Conservation (phyloP, 1,140 invertebrate genomes). For the Nasonia vitripennis region DNA sequence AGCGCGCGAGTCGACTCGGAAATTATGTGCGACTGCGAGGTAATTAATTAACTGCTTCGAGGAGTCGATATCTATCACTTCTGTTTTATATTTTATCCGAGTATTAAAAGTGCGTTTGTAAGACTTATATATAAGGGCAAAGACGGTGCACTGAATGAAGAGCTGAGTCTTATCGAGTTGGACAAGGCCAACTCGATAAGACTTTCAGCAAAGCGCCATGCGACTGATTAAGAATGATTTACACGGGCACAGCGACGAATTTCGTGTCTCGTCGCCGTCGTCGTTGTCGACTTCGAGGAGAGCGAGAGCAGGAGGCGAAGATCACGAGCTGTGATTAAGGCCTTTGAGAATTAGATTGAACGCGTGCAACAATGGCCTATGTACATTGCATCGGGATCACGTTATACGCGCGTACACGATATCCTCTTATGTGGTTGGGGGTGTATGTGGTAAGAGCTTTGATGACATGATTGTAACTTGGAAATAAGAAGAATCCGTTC, state of each 20-base stretch:
- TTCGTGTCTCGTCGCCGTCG: not conserved
- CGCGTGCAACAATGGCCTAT: slow-evolving; percentile 29
- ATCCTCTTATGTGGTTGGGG: not conserved
- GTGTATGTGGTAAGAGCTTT: not conserved
- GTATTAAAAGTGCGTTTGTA: too few relatives aligned
- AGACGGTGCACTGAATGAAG: too few relatives aligned
- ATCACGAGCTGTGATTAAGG: slow-evolving; percentile 34
- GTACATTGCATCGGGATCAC: not conserved
- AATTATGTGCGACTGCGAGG: not conserved
- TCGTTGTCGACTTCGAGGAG: not conserved
- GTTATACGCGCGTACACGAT: not conserved
- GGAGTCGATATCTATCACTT: not conserved
- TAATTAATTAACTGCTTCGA: slow-evolving; percentile 13
- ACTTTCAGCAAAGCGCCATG: not conserved
- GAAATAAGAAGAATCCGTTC: too few relatives aligned
- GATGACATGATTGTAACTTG: not conserved
- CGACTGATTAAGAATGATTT: slow-evolving; percentile 53
- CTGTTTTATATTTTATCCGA: not conserved
- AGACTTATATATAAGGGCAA: not conserved
- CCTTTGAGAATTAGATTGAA: slow-evolving; percentile 52
- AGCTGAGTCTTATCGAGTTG: not conserved
- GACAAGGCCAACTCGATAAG: slow-evolving; percentile 11
- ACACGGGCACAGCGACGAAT: slow-evolving; percentile 9
- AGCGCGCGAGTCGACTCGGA: not conserved
- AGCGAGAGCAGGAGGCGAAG: not conserved